These are phyloP conservation scores for Premnoplex brunnescens DNA, from an alignment of 2,797 vertebrate species.

Conservation along the genomic window DNA sequence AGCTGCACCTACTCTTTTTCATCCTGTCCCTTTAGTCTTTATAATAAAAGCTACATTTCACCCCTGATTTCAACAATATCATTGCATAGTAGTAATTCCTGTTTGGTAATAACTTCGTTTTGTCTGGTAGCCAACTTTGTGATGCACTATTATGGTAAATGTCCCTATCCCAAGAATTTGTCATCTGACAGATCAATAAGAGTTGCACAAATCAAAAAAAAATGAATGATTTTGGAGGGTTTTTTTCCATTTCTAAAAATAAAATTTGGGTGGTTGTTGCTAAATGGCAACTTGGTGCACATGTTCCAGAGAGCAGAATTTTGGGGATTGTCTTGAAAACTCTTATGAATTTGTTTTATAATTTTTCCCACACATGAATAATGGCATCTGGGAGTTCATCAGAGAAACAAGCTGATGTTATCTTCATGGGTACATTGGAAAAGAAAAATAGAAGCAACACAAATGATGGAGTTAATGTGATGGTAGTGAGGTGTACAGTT, in stretches of 20 bases:
- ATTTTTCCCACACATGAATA: not conserved
- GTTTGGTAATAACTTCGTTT: not conserved
- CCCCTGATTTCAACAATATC: not conserved
- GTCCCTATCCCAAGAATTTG: not conserved
- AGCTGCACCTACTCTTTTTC: not conserved
- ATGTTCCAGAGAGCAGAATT: not conserved
- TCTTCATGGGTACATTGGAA: not conserved
- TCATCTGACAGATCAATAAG: not conserved
- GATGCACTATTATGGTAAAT: not conserved
- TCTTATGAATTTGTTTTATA: not conserved
- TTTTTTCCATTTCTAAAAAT: not conserved
- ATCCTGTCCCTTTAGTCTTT: not conserved
- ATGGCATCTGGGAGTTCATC: not conserved
- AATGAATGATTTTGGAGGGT: not conserved
- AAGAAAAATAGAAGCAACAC: not conserved
- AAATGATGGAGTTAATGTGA: not conserved
- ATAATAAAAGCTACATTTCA: not conserved
- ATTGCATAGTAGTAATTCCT: not conserved
- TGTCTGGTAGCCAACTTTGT: not conserved
- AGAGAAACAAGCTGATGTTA: not conserved
- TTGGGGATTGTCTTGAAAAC: not conserved
- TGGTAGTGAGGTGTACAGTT: not conserved
- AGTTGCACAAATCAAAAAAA: not conserved
- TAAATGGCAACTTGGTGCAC: not conserved
- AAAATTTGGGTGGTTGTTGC: not conserved